Base-by-base conservation (phyloP, 2,888 invertebrate genomes). In the Drosophila parthenogenetica region DNA sequence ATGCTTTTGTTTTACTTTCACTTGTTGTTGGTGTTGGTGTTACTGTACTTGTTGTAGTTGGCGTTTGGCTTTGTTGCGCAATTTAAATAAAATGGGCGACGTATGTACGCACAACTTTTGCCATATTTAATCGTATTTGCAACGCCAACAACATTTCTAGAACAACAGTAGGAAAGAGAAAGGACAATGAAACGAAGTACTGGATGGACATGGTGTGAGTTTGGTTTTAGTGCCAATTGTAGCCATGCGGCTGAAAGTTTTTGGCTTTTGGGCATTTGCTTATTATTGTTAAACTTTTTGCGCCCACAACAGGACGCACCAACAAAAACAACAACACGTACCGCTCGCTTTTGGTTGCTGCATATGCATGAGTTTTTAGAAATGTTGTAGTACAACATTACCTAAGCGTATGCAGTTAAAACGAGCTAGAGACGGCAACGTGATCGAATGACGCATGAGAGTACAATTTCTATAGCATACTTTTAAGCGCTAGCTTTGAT, bases 31-130 rank as follows among this genome's bases (percentile, higher is more conserved):
- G 42, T 35, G 42, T 48, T 76, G 29, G 46, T 61, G 39, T 40
- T 55, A 58, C 43, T 32, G 32, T 37, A 59, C 16, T 11, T 73
- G 19, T 8, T 72, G 42, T 48, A 14, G 25, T 53, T 81, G 73
- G 57, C 57, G 53, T 61, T 80, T 81, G 66, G 67, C 72, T 79
- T 70, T 73, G 84, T 81, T 79, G 64, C 53, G 84, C 89, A 89
- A 89, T 89, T 89, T 85, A 89, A 83, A 89, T 88, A 82, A 84
- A 89, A 89, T 85, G 87, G 64, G 60, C 80, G 69, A 82, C 90
- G 89, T 89, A 87, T 85, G 86, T 82, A 84, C 87, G 87, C 81
- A 89, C 90, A 85, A 85, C 81, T 89, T 89, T 85, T 89, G 78
- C 89, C 90, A 89, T 85, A 89, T 85, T 85, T 85, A 89, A 85